Evolutionary conservation across 2,888 invertebrate species (phyloP), one percentile per base, ranked within the genome.

Genomic region (Eupithecia exiguata): DNA sequence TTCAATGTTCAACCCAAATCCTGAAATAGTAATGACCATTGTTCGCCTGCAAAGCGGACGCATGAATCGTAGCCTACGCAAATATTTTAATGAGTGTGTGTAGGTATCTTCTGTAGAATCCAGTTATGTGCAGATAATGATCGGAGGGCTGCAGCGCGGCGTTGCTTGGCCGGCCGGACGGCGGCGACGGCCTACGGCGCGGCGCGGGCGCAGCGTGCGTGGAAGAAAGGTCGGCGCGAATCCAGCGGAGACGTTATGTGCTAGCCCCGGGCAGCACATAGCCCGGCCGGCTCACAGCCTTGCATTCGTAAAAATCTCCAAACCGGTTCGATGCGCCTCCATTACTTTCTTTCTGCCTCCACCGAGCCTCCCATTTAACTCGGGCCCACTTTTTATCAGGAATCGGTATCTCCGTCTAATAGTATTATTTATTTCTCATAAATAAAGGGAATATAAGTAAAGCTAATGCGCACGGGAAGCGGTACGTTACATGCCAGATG

Each of bases 351-450:
- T 94, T 94, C 94, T 93, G 92, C 92, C 91, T 92, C 93, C 90
- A 92, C 87, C 88, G 92, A 92, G 93, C 93, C 94, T 92, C 94
- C 93, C 93, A 93, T 94, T 93, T 93, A 92, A 93, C 93, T 92
- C 90, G 92, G 91, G 91, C 92, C 92, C 92, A 93, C 93, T 94
- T 94, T 94, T 94, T 94, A 94, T 94, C 94, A 91, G 92, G 90
- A 93, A 93, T 94, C 92, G 92, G 93, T 93, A 94, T 94, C 94
- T 94, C 92, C 87, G 90, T 93, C 93, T 94, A 94, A 93, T 94
- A 94, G 93, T 94, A 94, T 94, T 94, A 94, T 94, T 94, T 94
- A 94, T 94, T 93, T 92, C 92, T 93, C 93, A 93, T 94, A 93
- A 94, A 94, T 93, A 94, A 93, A 89, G 88, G 89, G 91, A 91